These are phyloP conservation scores for Tetraodon nigroviridis DNA, from an alignment of 2,113 vertebrate species.

Conservation along the genomic window DNA sequence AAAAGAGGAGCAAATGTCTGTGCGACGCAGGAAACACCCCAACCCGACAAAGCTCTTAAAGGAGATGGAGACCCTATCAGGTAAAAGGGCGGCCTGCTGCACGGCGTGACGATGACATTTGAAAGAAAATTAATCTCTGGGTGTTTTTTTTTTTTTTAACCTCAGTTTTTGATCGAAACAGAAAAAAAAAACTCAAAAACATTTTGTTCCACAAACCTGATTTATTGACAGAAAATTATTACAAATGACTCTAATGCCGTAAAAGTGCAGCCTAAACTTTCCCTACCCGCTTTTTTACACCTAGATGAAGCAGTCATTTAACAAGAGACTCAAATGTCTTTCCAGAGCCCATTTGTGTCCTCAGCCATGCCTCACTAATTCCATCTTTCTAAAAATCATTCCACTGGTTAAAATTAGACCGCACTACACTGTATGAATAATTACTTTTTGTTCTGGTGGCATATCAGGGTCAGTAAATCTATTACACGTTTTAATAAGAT, in stretches of 20 bases:
- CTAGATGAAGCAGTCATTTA: slow-evolving; percentile 69
- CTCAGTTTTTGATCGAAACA: background rate
- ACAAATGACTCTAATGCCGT: slow-evolving; percentile 45
- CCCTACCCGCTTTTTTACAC: slow-evolving; percentile 49
- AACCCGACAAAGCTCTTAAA: slow-evolving; percentile 15
- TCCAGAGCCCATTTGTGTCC: slow-evolving; percentile 60
- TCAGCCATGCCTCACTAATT: slow-evolving; percentile 72
- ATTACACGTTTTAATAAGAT: slow-evolving; percentile 78
- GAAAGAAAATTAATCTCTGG: slow-evolving; percentile 17
- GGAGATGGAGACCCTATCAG: slow-evolving; percentile 24
- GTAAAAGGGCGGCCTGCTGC: slow-evolving; percentile 37
- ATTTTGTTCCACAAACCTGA: slow-evolving; percentile 8
- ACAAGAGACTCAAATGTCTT: slow-evolving; percentile 59
- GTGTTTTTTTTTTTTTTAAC: slow-evolving; percentile 1
- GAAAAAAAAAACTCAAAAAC: background rate
- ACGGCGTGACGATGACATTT: slow-evolving; percentile 41
- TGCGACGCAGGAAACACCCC: slow-evolving; percentile 43
- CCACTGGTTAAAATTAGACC: slow-evolving; percentile 74
- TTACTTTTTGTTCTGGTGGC: slow-evolving; percentile 77
- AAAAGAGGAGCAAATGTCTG: slow-evolving; percentile 66
- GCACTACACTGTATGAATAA: slow-evolving; percentile 73
- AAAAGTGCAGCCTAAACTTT: slow-evolving; percentile 37
- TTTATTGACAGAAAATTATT: slow-evolving; percentile 24
- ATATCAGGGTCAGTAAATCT: slow-evolving; percentile 79
- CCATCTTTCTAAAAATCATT: slow-evolving; percentile 71